Evolutionary conservation across 2,113 vertebrate species (phyloP).

Genomic region (Passer domesticus): DNA sequence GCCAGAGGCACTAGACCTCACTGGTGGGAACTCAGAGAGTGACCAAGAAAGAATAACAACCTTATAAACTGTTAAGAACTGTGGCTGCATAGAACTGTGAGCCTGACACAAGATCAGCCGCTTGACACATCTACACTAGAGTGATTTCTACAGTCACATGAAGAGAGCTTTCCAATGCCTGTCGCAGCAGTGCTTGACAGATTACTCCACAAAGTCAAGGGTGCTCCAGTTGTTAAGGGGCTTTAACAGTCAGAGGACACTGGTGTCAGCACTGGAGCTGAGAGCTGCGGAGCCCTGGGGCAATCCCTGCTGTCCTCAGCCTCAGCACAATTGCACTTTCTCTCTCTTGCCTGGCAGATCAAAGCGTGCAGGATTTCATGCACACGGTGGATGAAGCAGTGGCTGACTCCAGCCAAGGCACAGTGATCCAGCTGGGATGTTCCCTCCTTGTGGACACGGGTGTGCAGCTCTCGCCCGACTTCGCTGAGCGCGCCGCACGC

Average conservation of each 20-base stretch:
- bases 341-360: constrained; percentile 70
- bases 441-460: constrained; percentile 75
- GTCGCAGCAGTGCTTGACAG: neutral
- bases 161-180: neutral
- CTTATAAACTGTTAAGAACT: neutral
- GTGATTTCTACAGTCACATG: neutral
- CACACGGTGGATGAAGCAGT: constrained; percentile 2
- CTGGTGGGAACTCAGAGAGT: neutral
- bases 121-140: neutral
- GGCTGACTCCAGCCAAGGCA: constrained; percentile 63
- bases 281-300: neutral
- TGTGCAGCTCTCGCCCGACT: constrained; percentile 71
- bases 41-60: neutral
- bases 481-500: constrained; percentile 53
- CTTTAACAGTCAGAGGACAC: neutral
- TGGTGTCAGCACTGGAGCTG: neutral
- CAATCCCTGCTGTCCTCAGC: neutral
- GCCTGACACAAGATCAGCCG: neutral
- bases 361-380: constrained; percentile 75
- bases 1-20: neutral
- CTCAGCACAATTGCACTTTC: neutral
- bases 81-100: neutral
- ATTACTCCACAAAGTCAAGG: neutral
- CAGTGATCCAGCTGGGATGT: constrained; percentile 76
- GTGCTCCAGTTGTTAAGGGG: neutral